These are phyloP conservation scores for Drosophila lutescens DNA, from an alignment of 2,888 invertebrate species.

Conservation along the genomic window DNA sequence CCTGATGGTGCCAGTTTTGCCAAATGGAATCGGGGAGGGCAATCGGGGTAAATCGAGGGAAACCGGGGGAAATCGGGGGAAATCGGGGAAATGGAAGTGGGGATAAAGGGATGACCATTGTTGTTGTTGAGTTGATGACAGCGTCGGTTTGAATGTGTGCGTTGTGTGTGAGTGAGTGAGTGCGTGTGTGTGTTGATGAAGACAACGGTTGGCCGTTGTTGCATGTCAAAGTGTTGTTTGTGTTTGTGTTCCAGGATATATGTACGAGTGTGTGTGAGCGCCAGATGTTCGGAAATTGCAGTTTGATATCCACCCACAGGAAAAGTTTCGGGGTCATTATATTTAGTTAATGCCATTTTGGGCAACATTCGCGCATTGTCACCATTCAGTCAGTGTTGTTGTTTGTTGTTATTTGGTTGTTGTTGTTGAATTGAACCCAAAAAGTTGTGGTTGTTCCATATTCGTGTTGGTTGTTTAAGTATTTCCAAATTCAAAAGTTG, in stretches of 20 bases:
- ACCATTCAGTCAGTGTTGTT: conserved; percentile 18
- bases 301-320: conserved; percentile 45
- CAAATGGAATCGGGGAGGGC: conserved; percentile 11
- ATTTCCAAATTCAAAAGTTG: neutral
- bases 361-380: conserved; percentile 42
- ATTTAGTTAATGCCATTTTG: conserved; percentile 59
- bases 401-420: no score
- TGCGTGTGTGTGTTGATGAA: conserved; percentile 41
- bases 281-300: conserved; percentile 60
- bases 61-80: neutral
- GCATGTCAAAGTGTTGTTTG: conserved; percentile 44
- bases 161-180: neutral
- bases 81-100: conserved; percentile 16
- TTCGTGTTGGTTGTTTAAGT: neutral
- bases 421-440: conserved; percentile 3
- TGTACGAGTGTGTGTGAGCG: conserved; percentile 17
- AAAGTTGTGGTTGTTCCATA: conserved; percentile 6
- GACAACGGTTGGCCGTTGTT: conserved; percentile 49
- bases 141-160: conserved; percentile 27
- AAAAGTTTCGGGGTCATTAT: conserved; percentile 30
- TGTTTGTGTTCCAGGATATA: conserved; percentile 23
- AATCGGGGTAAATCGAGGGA: neutral
- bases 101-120: conserved; percentile 42
- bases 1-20: conserved; percentile 85
- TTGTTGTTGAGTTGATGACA: conserved; percentile 43